Conservation (phyloP, 2,888 invertebrate species). For the Tetropium fuscum region DNA sequence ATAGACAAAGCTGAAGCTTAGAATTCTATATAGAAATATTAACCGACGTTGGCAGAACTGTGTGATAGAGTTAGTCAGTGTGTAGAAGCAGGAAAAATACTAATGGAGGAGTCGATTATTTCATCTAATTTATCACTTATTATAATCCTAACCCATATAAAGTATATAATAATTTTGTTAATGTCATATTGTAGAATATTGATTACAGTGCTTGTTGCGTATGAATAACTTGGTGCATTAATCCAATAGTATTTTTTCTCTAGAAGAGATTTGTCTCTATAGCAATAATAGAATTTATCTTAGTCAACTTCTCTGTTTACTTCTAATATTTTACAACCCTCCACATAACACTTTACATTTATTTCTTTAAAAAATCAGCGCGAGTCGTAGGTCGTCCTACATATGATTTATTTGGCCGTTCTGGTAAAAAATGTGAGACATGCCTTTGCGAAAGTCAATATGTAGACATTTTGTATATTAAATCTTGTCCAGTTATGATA, state of each 20-base stretch:
- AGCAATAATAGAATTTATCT: conserved; percentile 22
- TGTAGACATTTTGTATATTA: conserved; percentile 57
- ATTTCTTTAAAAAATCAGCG: conserved; percentile 23
- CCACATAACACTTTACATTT: conserved; percentile 15
- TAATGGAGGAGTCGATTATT: too few species aligned
- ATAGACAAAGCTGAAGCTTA: conserved; percentile 35
- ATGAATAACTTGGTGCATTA: too few species aligned
- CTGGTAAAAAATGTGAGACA: conserved; percentile 32
- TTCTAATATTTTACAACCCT: conserved; percentile 15
- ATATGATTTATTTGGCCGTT: conserved; percentile 12
- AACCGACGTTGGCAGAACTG: conserved; percentile 37
- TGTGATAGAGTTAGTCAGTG: conserved; percentile 47
- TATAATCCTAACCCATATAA: too few species aligned
- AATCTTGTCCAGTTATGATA: conserved; percentile 59
- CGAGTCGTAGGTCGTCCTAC: conserved; percentile 34
- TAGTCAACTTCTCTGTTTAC: conserved; percentile 23
- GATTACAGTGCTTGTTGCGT: too few species aligned
- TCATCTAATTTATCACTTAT: too few species aligned
- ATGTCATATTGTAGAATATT: too few species aligned
- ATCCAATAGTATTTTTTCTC: conserved; percentile 26
- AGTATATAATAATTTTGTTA: too few species aligned
- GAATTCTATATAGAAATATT: conserved; percentile 35
- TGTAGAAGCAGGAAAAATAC: conserved; percentile 43
- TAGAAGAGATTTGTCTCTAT: conserved; percentile 7
- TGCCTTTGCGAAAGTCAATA: conserved; percentile 34